Evolutionary conservation across 2,113 vertebrate species (phyloP), one percentile per base, ranked within the genome.

Genomic region (Epinephelus fuscoguttatus): DNA sequence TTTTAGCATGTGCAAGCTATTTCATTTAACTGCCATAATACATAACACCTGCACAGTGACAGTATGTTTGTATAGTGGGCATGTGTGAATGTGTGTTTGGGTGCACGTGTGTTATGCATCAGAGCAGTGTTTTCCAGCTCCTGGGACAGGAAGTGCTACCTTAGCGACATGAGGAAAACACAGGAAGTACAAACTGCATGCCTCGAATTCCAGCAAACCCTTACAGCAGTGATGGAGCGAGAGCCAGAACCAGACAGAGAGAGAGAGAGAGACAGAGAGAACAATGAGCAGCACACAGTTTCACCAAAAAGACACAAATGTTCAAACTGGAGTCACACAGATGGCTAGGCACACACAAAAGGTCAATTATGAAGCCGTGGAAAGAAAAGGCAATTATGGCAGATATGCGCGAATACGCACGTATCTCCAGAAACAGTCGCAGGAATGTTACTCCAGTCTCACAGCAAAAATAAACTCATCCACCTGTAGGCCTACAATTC

Each of bases 91-190:
- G 42, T 15, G 55, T 67, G 47, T 69, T 61, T 55, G 77, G 50
- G 19, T 11, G 53, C 40, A 14, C 56, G 66, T 82, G 64, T 78
- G 69, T 82, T 85, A 70, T 78, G 63, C 56, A 80, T 79, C 3
- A 15, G 52, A 78, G 64, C 70, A 47, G 69, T 89, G 82, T 92
- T 94, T 95, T 91, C 69, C 81, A 94, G 72, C 74, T 80, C 86
- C 81, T 75, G 59, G 78, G 88, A 93, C 92, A 93, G 95, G 94
- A 95, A 95, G 92, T 89, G 89, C 85, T 94, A 95, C 95, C 94
- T 91, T 94, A 88, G 93, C 90, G 84, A 95, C 93, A 66, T 21
- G 83, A 89, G 84, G 82, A 93, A 95, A 96, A 95, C 91, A 94
- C 79, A 94, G 95, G 95, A 96, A 95, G 91, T 89, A 67, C 85